phyloP scores from a whole-genome alignment of 1,140 invertebrate species.

The Calosoma granatense region DNA sequence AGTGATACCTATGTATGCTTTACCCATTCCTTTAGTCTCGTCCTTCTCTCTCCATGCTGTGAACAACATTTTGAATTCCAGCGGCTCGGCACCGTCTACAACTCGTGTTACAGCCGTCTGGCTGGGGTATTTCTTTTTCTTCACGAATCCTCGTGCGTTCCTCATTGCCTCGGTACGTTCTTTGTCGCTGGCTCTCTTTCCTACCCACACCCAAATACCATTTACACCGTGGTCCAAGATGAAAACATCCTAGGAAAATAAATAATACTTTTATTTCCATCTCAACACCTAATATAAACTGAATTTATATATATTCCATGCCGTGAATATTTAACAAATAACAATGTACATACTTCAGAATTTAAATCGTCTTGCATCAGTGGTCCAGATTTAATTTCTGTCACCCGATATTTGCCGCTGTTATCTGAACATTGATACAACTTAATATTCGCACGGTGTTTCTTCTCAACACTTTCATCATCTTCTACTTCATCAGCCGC shows the following conservation, averaged over 20 bases:
- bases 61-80: conserved; percentile 79
- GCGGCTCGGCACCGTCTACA: conserved; percentile 70
- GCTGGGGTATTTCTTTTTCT: conserved; percentile 73
- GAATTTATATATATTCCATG: background rate
- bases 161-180: conserved; percentile 70
- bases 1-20: too few relatives aligned
- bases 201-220: conserved; percentile 91
- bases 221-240: conserved; percentile 77
- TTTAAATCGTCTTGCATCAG: conserved; percentile 68
- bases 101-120: conserved; percentile 67
- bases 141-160: conserved; percentile 78
- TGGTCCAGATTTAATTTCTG: conserved; percentile 78
- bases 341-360: conserved; percentile 48
- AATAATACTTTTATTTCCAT: conserved; percentile 9
- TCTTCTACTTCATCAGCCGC: conserved; percentile 37
- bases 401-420: conserved; percentile 72
- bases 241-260: conserved; percentile 58
- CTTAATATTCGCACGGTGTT: conserved; percentile 39
- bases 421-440: conserved; percentile 64
- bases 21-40: conserved; percentile 34
- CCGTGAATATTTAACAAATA: conserved; percentile 11
- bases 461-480: conserved; percentile 27
- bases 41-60: conserved; percentile 56
- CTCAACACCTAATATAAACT: background rate
- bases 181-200: conserved; percentile 54